Evolutionary conservation across 2,113 vertebrate genomes (phyloP), one percentile per base, ranked within the genome.

Genomic region (Labeo rohita): DNA sequence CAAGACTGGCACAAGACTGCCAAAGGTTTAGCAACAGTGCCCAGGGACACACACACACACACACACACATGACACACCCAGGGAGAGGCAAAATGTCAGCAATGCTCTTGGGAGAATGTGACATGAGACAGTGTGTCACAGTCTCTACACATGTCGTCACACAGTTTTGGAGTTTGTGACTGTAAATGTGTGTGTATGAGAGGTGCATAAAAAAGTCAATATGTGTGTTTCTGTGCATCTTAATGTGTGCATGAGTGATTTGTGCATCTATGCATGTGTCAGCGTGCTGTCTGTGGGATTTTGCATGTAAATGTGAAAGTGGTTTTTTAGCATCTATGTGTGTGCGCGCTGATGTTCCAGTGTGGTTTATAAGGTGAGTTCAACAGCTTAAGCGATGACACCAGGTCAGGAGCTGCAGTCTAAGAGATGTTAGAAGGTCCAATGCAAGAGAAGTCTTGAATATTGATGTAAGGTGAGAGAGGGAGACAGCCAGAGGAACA

Each of bases 251-350:
- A 45, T 74, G 43, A 8, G 66, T 83, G 34, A 43, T 86, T 63
- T 79, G 61, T 84, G 75, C 89, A 83, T 88, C 75, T 59, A 50
- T 86, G 83, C 87, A 75, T 84, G 59, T 80, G 65, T 80, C 74
- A 73, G 34, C 75, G 59, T 36, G 45, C 36, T 70, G 50, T 86
- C 43, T 66, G 59, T 43, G 28, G 34, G 54, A 21, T 15, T 61
- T 61, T 54, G 45, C 80, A 15, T 81, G 47, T 50, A 43, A 86
- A 39, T 82, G 73, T 84, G 88, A 1, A 4, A 21, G 36, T 34
- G 87, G 3, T 4, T 49, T 84, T 56, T 28, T 28, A 28, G 49
- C 7, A 21, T 83, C 36, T 73, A 43, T 73, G 39, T 39, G 36
- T 80, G 73, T 83, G 61, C 72, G 74, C 75, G 68, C 79, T 61